Percentiles rank a stretch among this genome's conserved stretches.
Conservation (phyloP, 1,140 invertebrate species). For the Aphis craccivora region DNA sequence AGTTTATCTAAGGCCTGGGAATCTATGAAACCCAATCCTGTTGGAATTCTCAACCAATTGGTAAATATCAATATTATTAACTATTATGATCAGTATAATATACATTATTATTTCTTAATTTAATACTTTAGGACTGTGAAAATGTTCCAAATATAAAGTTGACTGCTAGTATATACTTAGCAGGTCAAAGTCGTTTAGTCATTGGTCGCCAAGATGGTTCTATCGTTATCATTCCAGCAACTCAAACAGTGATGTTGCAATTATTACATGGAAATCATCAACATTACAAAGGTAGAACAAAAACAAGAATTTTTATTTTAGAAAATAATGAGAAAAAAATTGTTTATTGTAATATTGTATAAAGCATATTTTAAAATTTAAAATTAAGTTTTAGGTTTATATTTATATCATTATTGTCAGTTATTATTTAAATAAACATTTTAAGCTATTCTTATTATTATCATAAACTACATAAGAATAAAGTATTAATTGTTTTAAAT, state of each 20-base stretch:
- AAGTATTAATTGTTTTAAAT: neutral
- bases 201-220: conserved; percentile 95
- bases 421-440: too few relatives aligned
- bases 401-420: neutral
- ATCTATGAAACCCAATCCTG: conserved; percentile 83
- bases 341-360: neutral
- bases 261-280: conserved; percentile 90
- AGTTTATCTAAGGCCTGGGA: conserved; percentile 86
- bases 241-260: conserved; percentile 93
- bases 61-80: conserved; percentile 65
- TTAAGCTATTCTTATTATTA: too few relatives aligned
- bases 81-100: conserved; percentile 30
- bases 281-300: conserved; percentile 76
- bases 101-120: neutral
- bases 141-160: conserved; percentile 74
- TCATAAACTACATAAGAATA: too few relatives aligned
- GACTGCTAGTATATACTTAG: conserved; percentile 91
- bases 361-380: neutral
- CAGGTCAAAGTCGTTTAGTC: conserved; percentile 90
- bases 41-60: conserved; percentile 90
- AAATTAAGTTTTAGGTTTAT: neutral
- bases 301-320: neutral
- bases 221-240: conserved; percentile 96
- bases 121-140: conserved; percentile 52
- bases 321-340: neutral